phyloP scores from a whole-genome alignment of 2,888 invertebrate genomes.

The Desoria tigrina region DNA sequence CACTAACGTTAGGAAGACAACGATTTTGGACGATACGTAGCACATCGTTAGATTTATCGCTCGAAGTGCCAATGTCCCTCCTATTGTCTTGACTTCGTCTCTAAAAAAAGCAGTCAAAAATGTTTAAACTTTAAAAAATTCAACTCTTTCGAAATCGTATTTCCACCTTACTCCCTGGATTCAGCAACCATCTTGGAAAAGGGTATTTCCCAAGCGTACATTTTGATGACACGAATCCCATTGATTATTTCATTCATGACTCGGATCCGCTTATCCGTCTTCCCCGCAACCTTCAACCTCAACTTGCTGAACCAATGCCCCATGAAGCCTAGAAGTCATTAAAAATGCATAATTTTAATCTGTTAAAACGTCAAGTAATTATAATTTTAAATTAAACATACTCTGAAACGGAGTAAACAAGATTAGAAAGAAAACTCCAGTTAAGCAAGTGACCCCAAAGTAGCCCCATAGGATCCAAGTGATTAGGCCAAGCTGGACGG shows the following conservation, averaged over 20 bases:
- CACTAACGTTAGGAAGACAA: conserved; percentile 77
- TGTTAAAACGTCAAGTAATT: background rate
- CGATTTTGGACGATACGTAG: conserved; percentile 73
- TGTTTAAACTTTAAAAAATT: background rate
- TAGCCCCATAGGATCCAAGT: conserved; percentile 76
- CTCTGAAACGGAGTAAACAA: conserved; percentile 83
- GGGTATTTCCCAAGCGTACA: conserved; percentile 91
- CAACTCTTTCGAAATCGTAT: background rate
- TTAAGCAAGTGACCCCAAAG: conserved; percentile 70
- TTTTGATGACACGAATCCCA: conserved; percentile 92
- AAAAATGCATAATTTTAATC: background rate
- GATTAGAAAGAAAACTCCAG: conserved; percentile 77
- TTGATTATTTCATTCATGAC: conserved; percentile 78
- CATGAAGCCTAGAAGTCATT: conserved; percentile 55
- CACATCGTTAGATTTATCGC: conserved; percentile 69
- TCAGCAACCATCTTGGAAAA: conserved; percentile 79
- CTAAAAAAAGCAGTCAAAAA: conserved; percentile 57
- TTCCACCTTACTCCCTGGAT: conserved; percentile 64
- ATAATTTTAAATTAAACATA: conserved; percentile 54
- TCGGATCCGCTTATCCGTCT: conserved; percentile 85
- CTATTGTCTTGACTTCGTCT: conserved; percentile 68
- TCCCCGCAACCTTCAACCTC: conserved; percentile 75
- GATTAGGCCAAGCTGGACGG: conserved; percentile 76
- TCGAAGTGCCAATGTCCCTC: conserved; percentile 67
- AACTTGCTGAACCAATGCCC: conserved; percentile 60